Evolutionary conservation across 2,888 invertebrate species (phyloP).

Genomic region (Hyposoter dolosus): DNA sequence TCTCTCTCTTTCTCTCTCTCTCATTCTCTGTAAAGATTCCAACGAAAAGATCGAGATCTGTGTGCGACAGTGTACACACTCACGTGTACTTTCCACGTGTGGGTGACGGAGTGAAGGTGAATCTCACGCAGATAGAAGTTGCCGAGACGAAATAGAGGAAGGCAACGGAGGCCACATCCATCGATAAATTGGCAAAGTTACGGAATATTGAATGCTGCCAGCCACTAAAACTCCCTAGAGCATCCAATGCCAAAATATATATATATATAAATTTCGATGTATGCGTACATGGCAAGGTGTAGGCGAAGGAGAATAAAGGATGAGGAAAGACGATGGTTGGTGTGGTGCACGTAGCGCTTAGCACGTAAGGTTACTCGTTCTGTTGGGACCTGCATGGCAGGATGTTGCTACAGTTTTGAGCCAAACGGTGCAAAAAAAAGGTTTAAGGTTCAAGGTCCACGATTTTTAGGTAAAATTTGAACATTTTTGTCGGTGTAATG

Average conservation of each 20-base stretch:
- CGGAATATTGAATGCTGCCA: constrained; percentile 79
- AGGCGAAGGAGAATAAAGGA: constrained; percentile 31
- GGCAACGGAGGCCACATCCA: constrained; percentile 72
- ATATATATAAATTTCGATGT: constrained; percentile 31
- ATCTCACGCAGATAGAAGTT: constrained; percentile 58
- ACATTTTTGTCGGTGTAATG: neutral
- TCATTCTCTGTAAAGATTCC: constrained; percentile 24
- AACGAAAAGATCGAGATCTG: constrained; percentile 35
- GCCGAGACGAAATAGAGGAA: constrained; percentile 64
- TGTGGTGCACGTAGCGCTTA: constrained; percentile 45
- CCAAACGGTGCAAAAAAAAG: neutral
- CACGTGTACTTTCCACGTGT: neutral
- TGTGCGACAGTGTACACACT: neutral
- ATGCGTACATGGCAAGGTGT: constrained; percentile 39
- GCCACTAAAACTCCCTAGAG: constrained; percentile 76
- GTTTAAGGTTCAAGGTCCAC: constrained; percentile 15
- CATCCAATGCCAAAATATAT: constrained; percentile 46
- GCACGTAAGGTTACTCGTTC: constrained; percentile 53
- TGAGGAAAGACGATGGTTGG: constrained; percentile 52
- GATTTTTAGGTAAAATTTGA: neutral
- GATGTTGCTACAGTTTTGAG: constrained; percentile 46
- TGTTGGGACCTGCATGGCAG: constrained; percentile 46
- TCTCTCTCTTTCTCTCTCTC: too few species aligned
- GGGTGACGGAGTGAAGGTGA: constrained; percentile 11
- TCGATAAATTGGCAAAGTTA: constrained; percentile 80